These are phyloP conservation scores for Anhinga anhinga DNA, from an alignment of 2,113 vertebrate species.

Conservation along the genomic window DNA sequence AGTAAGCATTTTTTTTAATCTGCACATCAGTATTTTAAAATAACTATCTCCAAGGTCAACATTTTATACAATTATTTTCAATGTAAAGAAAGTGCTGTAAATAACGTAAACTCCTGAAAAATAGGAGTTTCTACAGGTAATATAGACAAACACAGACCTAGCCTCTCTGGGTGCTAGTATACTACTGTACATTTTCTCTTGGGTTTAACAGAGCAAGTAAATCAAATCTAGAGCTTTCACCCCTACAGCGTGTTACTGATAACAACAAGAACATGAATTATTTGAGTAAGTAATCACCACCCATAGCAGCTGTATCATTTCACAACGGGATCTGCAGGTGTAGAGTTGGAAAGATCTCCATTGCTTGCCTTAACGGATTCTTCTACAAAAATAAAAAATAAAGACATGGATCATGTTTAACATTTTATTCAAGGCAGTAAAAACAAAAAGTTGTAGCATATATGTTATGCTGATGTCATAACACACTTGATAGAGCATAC, in stretches of 20 bases:
- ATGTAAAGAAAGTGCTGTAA: conserved; percentile 34
- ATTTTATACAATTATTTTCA: not conserved
- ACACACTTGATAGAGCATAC: not conserved
- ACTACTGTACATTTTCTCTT: not conserved
- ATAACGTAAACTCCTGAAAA: conserved; percentile 29
- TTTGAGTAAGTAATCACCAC: not conserved
- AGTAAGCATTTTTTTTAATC: not conserved
- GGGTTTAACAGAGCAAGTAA: conserved; percentile 14
- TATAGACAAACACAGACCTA: not conserved
- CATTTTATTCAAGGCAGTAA: not conserved
- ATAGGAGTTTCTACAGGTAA: conserved; percentile 27
- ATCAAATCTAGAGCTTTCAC: not conserved
- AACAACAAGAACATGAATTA: not conserved
- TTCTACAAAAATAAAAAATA: conserved; percentile 55
- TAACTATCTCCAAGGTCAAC: not conserved
- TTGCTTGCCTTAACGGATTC: conserved; percentile 72
- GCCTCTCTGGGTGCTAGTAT: not conserved
- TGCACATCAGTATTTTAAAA: not conserved
- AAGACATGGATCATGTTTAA: not conserved
- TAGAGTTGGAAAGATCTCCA: conserved; percentile 48
- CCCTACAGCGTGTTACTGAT: not conserved
- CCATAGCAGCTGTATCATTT: conserved; percentile 68
- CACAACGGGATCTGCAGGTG: conserved; percentile 68
- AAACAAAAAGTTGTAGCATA: not conserved
- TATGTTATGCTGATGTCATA: not conserved